Percentiles rank a stretch among this genome's conserved stretches.
Evolutionary conservation across 2,888 invertebrate genomes (phyloP).

Genomic region (Tipula unca): DNA sequence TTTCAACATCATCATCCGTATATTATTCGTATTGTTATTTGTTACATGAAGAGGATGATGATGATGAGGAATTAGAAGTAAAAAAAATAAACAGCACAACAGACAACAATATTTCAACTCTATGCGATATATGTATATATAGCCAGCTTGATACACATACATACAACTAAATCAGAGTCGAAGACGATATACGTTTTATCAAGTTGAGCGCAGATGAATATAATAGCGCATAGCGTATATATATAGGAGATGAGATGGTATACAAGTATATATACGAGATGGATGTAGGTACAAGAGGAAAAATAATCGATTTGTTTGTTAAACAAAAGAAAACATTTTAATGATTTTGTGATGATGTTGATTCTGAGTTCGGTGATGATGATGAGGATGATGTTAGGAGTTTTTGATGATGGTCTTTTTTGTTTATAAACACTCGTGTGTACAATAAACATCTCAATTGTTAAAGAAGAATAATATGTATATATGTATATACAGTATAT

Average conservation of each 20-base stretch:
- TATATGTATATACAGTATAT: background rate
- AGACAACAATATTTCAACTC: background rate
- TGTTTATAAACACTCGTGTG: background rate
- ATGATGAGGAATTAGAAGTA: background rate
- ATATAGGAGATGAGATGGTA: background rate
- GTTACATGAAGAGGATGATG: background rate
- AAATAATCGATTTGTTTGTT: conserved; percentile 4
- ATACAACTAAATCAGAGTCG: background rate
- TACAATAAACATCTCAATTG: conserved; percentile 8
- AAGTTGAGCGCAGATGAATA: background rate
- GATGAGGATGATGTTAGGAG: background rate
- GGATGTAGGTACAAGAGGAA: background rate
- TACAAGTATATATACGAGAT: too few relatives aligned
- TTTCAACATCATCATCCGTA: background rate
- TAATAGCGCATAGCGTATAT: background rate
- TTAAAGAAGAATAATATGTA: background rate
- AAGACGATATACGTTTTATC: background rate
- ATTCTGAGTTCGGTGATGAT: background rate
- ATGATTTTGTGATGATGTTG: background rate
- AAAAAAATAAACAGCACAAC: background rate
- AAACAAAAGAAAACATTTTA: conserved; percentile 8
- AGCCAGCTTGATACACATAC: background rate
- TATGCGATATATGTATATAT: background rate
- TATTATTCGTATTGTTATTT: background rate
- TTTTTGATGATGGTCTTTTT: background rate